phyloP scores from a whole-genome alignment of 2,113 vertebrate species.

The Campylomormyrus numenius region DNA sequence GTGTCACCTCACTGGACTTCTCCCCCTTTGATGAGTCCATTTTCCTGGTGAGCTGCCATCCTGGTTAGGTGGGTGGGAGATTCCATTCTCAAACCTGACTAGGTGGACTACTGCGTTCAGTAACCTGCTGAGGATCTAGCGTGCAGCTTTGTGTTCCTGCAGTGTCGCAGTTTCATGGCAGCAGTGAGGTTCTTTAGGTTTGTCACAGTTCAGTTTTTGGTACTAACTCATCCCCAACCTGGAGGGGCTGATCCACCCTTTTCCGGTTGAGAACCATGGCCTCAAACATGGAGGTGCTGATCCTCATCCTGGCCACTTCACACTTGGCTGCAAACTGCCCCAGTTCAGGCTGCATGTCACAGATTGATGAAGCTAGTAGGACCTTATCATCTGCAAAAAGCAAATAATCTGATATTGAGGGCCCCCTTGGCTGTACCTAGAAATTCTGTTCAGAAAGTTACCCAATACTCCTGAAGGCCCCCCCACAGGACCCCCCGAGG shows the following conservation, averaged over 20 bases:
- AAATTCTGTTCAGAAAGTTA: too few species aligned
- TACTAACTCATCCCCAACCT: not conserved
- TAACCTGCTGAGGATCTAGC: not conserved
- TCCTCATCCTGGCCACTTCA: not conserved
- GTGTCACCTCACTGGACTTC: conserved; percentile 74
- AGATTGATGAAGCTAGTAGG: not conserved
- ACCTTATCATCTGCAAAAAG: not conserved
- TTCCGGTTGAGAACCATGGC: not conserved
- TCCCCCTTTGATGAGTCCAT: conserved; percentile 73
- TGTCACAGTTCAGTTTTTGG: not conserved
- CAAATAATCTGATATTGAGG: not conserved
- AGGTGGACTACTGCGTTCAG: not conserved
- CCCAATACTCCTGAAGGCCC: too few species aligned
- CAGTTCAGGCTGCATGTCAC: not conserved
- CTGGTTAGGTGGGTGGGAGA: not conserved
- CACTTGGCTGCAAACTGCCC: not conserved
- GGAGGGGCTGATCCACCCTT: not conserved
- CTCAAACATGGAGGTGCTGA: not conserved
- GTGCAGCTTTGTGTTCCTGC: not conserved
- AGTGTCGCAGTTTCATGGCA: not conserved
- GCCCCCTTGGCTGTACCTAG: too few species aligned
- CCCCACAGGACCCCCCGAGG: too few species aligned
- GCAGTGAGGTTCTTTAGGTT: not conserved
- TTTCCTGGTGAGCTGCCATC: conserved; percentile 74
- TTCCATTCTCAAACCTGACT: not conserved